Percentiles rank a stretch among this genome's conserved stretches.
These are phyloP conservation scores for Anniella stebbinsi DNA, from an alignment of 2,797 vertebrate species.

Conservation along the genomic window DNA sequence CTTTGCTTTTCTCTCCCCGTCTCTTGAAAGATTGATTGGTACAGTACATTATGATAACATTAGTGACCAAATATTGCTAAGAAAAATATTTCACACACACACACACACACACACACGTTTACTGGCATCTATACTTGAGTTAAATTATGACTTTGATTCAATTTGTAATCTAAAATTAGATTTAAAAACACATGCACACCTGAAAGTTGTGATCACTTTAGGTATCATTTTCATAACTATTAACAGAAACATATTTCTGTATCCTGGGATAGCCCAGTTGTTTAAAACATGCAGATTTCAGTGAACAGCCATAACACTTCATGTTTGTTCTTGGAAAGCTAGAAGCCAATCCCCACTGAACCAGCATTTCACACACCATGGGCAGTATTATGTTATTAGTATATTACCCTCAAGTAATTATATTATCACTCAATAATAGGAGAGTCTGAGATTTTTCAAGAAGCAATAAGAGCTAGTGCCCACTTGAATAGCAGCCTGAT, in stretches of 20 bases:
- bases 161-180: not conserved
- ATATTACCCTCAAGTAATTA: not conserved
- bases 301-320: not conserved
- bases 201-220: not conserved
- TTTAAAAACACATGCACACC: not conserved
- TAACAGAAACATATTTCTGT: not conserved
- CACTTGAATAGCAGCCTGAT: not conserved
- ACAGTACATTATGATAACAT: not conserved
- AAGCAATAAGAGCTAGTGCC: not conserved
- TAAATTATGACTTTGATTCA: not conserved
- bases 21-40: not conserved
- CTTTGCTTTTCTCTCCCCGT: not conserved
- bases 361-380: not conserved
- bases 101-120: not conserved
- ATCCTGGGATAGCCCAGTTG: not conserved
- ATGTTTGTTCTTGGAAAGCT: not conserved
- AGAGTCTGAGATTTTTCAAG: constrained; percentile 20
- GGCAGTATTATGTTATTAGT: not conserved
- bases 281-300: not conserved
- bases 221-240: not conserved
- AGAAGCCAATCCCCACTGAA: not conserved
- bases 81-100: not conserved
- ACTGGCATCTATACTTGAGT: not conserved
- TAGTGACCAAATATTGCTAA: not conserved
- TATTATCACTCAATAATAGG: not conserved